Evolutionary conservation across 2,113 vertebrate species (phyloP).

Genomic region (Dissostichus mawsoni): DNA sequence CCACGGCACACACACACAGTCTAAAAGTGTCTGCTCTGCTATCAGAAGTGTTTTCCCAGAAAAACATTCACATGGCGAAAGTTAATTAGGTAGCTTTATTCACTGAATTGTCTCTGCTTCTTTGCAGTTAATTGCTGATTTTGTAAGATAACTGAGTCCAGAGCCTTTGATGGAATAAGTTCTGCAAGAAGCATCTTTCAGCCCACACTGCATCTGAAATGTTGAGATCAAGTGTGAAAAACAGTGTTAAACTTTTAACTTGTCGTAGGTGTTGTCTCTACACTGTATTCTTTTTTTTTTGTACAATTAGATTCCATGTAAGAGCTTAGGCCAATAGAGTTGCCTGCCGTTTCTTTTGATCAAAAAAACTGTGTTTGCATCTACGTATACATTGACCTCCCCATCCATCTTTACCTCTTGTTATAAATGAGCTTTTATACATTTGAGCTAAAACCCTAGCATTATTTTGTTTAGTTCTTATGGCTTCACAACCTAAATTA

Average conservation of each 20-base stretch:
- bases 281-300: neutral
- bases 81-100: slow-evolving; percentile 72
- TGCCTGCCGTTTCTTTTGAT: neutral
- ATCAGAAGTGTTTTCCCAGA: slow-evolving; percentile 46
- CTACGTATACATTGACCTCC: neutral
- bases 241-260: slow-evolving; percentile 17
- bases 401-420: neutral
- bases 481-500: too few relatives aligned
- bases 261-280: neutral
- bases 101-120: slow-evolving; percentile 61
- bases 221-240: slow-evolving; percentile 11
- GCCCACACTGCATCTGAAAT: neutral
- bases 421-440: too few relatives aligned
- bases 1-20: neutral
- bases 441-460: too few relatives aligned
- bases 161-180: slow-evolving; percentile 51
- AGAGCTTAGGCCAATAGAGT: neutral
- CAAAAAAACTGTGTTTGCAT: neutral
- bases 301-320: neutral
- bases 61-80: slow-evolving; percentile 58
- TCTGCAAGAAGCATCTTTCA: slow-evolving; percentile 38
- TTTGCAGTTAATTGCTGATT: slow-evolving; percentile 76
- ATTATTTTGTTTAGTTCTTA: too few relatives aligned
- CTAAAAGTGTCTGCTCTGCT: slow-evolving; percentile 19
- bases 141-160: slow-evolving; percentile 58